Base-by-base conservation (phyloP, 2,797 vertebrate genomes). In the Vipera latastei region DNA sequence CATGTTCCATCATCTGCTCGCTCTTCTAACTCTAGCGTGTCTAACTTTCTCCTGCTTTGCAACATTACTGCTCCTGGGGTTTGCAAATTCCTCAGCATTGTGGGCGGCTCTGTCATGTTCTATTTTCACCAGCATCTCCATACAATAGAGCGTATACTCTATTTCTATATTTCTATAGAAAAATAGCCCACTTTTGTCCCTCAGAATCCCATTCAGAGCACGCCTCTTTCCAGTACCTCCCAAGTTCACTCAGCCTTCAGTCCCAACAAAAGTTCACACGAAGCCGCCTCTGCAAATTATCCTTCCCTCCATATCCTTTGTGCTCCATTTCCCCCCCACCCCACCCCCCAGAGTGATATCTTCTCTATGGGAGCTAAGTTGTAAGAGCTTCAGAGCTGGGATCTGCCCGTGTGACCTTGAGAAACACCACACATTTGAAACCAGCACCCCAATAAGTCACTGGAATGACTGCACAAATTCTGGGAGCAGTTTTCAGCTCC, bases 341-440 rank as follows among this genome's bases (percentile, higher is more conserved):
- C 0, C 11, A 4, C 61, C 4, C 0, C 13, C 0, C 65, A 20
- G 48, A 48, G 18, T 48, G 59, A 20, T 20, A 25, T 53, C 59
- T 26, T 57, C 73, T 78, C 73, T 44, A 4, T 38, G 20, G 18
- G 73, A 78, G 11, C 8, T 44, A 32, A 9, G 32, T 22, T 78
- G 73, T 44, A 78, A 22, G 32, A 22, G 32, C 3, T 53, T 44
- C 2, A 51, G 51, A 78, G 78, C n/a, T 7, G 78, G 14, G n/a
- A 14, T 8, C 9, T 65, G n/a, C 22, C 14, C 5, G 20, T 1
- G 14, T 28, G 0, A 44, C 1, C 25, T 6, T 6, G 2, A 44
- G 60, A 57, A 78, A 14, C 5, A n/a, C 90, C 22, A 4, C 28
- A 25, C 28, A 32, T 56, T 59, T 56, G n/a, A 53, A 53, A 14